phyloP scores from a whole-genome alignment of 2,113 vertebrate species.

The Cottus gobio region DNA sequence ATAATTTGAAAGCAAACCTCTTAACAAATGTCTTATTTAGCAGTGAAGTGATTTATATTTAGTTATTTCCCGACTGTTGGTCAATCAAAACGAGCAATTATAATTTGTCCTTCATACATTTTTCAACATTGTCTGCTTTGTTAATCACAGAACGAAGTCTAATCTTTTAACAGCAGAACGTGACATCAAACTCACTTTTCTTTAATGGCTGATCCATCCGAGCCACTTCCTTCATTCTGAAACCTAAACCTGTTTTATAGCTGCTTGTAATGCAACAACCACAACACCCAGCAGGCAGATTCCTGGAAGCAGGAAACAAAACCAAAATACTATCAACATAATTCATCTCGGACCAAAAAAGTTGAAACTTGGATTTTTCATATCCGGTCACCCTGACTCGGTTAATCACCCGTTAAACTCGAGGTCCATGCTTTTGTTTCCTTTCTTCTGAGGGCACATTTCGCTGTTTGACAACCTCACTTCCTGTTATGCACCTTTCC shows the following conservation, averaged over 20 bases:
- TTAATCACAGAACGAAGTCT: background rate
- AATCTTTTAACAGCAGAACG: background rate
- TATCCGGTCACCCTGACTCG: background rate
- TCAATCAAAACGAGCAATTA: background rate
- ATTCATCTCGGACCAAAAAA: no score
- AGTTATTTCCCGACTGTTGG: background rate
- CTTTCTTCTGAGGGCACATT: background rate
- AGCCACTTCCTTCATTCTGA: slow-evolving; percentile 10
- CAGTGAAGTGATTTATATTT: background rate
- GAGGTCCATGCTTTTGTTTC: no score
- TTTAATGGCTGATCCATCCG: background rate
- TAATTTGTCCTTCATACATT: background rate
- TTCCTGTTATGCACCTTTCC: background rate
- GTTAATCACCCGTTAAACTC: background rate
- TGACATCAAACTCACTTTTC: background rate
- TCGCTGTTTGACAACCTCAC: background rate
- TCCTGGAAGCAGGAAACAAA: background rate
- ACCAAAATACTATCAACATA: background rate
- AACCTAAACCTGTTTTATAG: background rate
- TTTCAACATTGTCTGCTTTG: background rate
- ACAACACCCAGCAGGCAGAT: background rate
- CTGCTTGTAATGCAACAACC: background rate
- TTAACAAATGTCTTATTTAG: background rate
- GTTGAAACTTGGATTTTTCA: background rate
- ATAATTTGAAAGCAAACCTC: background rate